Percentiles rank a stretch among this genome's conserved stretches.
Evolutionary conservation across 1,140 invertebrate species (phyloP).

Genomic region (Atta cephalotes): DNA sequence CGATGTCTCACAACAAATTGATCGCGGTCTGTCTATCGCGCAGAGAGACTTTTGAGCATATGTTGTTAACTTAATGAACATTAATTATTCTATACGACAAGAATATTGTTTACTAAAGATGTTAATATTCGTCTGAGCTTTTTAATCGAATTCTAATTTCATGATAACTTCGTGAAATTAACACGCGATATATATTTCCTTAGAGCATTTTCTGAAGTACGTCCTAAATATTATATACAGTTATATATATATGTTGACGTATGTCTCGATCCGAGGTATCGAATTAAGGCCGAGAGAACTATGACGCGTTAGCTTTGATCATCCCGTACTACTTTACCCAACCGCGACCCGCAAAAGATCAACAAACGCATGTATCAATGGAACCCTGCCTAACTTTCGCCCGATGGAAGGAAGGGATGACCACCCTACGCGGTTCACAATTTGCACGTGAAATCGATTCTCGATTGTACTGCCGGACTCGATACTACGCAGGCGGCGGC

Average conservation of each 20-base stretch:
- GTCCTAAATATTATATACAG: neutral
- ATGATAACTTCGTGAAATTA: neutral
- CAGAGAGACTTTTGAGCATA: neutral
- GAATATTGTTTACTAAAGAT: neutral
- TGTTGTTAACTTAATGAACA: neutral
- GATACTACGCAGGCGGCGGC: slow-evolving; percentile 72
- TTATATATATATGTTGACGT: slow-evolving; percentile 6
- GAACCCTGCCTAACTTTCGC: slow-evolving; percentile 36
- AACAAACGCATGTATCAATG: slow-evolving; percentile 59
- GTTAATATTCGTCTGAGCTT: neutral
- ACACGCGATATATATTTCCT: neutral
- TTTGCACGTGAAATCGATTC: slow-evolving; percentile 78
- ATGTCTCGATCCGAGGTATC: slow-evolving; percentile 32
- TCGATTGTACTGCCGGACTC: slow-evolving; percentile 65
- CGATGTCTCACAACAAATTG: neutral
- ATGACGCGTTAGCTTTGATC: slow-evolving; percentile 46
- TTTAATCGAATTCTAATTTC: neutral
- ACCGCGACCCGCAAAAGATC: slow-evolving; percentile 46
- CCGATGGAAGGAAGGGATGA: slow-evolving; percentile 20
- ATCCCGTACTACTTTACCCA: slow-evolving; percentile 32
- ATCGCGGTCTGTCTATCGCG: neutral
- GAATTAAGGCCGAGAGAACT: slow-evolving; percentile 42
- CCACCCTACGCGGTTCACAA: slow-evolving; percentile 12
- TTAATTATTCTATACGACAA: neutral
- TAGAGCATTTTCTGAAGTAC: neutral